A percentile compares a stretch with the other conserved stretches of the same genome.
phyloP scores from a whole-genome alignment of 2,888 invertebrate species.

The Pycnomerus fuliginosus region DNA sequence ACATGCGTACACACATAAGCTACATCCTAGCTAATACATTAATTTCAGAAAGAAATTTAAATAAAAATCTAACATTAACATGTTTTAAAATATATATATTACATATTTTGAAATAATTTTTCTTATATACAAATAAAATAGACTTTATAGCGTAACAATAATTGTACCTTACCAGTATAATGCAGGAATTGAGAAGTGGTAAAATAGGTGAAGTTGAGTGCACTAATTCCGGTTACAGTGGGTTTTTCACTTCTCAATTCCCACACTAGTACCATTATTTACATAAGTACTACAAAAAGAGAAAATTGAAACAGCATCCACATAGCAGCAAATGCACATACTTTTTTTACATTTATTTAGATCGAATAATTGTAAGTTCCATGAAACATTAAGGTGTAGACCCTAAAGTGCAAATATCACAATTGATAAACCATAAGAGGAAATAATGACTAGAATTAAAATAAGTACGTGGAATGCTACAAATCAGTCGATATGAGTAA shows the following conservation, averaged over 20 bases:
- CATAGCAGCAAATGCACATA: constrained; percentile 28
- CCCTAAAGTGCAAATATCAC: constrained; percentile 26
- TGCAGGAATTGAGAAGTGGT: neutral
- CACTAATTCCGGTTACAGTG: too few relatives aligned
- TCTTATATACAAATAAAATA: constrained; percentile 7
- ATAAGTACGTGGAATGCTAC: constrained; percentile 22
- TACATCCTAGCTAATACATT: constrained; percentile 46
- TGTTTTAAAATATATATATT: constrained; percentile 24
- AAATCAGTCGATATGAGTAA: constrained; percentile 19
- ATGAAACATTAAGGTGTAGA: constrained; percentile 28
- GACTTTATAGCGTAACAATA: neutral
- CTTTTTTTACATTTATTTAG: constrained; percentile 25
- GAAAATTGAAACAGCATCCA: constrained; percentile 24
- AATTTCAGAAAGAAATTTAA: constrained; percentile 33
- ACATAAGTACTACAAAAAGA: constrained; percentile 22
- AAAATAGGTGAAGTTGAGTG: too few relatives aligned
- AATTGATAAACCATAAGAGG: too few relatives aligned
- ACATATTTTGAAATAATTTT: constrained; percentile 27
- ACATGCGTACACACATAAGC: constrained; percentile 54
- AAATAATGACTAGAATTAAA: constrained; percentile 26
- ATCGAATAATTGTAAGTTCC: constrained; percentile 22
- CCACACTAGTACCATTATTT: constrained; percentile 13
- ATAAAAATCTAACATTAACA: constrained; percentile 15
- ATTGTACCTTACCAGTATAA: neutral
- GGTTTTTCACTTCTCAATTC: too few relatives aligned